Evolutionary conservation across 64 coral and sea anemone species (phyloP).

Genomic region (Actinia tenebrosa): DNA sequence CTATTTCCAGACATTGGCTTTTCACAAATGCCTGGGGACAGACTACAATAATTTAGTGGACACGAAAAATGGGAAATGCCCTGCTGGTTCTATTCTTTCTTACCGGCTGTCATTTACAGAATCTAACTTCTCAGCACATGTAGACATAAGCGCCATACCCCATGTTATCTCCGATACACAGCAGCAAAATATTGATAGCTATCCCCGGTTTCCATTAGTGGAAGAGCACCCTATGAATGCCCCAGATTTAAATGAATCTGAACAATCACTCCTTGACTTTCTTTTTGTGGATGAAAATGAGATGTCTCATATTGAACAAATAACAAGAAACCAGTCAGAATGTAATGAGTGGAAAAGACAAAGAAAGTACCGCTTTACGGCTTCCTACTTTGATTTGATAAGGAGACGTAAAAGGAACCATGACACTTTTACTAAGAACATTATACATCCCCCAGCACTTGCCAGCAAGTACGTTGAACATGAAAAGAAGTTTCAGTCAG

Average conservation of each 20-base stretch:
- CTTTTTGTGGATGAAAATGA: conserved; percentile 28
- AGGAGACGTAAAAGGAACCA: conserved; percentile 10
- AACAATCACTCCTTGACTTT: no score
- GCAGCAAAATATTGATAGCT: background rate
- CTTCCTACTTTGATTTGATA: conserved; percentile 28
- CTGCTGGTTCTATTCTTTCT: conserved; percentile 29
- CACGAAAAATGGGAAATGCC: conserved; percentile 24
- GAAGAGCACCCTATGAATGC: conserved; percentile 1
- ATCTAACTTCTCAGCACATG: no score
- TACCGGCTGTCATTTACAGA: conserved; percentile 34
- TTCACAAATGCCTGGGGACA: background rate
- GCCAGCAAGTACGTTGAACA: background rate
- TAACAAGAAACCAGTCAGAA: conserved; percentile 9
- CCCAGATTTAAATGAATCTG: conserved; percentile 16
- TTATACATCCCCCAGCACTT: background rate
- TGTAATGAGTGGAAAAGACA: conserved; percentile 34
- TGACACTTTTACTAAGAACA: background rate
- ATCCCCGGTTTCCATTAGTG: conserved; percentile 36
- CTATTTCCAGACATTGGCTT: conserved; percentile 28
- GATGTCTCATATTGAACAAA: conserved; percentile 26
- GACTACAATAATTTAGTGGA: background rate
- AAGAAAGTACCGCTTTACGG: conserved; percentile 13
- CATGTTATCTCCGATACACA: no score
- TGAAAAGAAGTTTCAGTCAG: background rate
- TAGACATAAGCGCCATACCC: conserved; percentile 7